Conservation (phyloP, 2,888 invertebrate genomes). For the Cataglyphis rosenhaueri region DNA sequence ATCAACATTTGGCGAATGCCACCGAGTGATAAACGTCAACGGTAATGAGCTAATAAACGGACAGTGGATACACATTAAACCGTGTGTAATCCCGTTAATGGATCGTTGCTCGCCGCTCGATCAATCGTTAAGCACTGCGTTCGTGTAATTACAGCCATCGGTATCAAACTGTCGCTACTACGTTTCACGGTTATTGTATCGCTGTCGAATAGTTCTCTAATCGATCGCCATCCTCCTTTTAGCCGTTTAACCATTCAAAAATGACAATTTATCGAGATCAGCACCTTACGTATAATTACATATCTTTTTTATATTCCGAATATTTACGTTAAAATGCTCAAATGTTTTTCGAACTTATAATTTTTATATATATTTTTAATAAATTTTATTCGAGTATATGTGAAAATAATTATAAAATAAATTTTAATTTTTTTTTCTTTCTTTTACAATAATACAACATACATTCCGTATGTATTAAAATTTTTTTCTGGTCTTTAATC, state of each 20-base stretch:
- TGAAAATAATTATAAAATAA: background rate
- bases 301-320: background rate
- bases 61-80: constrained; percentile 67
- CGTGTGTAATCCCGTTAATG: constrained; percentile 72
- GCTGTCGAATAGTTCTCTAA: constrained; percentile 43
- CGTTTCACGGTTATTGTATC: constrained; percentile 44
- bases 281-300: background rate
- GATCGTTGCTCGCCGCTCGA: constrained; percentile 66
- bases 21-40: constrained; percentile 37
- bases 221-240: constrained; percentile 36
- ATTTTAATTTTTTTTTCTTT: background rate
- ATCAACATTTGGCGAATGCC: constrained; percentile 15
- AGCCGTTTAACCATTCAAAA: constrained; percentile 28
- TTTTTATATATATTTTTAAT: background rate
- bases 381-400: background rate
- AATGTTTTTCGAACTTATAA: background rate
- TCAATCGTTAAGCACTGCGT: constrained; percentile 64
- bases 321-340: background rate
- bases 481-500: background rate
- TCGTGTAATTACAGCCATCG: constrained; percentile 64
- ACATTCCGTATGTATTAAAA: no score
- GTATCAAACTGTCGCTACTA: constrained; percentile 57
- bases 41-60: constrained; percentile 45
- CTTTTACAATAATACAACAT: background rate
- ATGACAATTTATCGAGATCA: constrained; percentile 17